These are phyloP conservation scores for Diuraphis noxia DNA, from an alignment of 1,140 invertebrate species.

Conservation along the genomic window DNA sequence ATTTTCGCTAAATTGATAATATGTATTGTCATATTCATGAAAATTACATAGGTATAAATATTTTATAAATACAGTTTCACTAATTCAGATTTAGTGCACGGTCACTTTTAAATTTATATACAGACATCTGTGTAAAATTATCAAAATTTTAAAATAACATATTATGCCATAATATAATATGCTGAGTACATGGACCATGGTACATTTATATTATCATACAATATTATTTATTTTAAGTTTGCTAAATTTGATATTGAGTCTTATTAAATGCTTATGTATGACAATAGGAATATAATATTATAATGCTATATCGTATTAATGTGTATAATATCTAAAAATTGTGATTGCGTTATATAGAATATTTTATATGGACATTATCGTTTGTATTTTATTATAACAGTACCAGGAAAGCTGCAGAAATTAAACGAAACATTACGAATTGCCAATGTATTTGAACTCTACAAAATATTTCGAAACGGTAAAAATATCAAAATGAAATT, in stretches of 20 bases:
- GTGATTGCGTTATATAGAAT: background rate
- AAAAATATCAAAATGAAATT: background rate
- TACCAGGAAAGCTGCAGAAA: constrained; percentile 8
- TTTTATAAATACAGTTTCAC: background rate
- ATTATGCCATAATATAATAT: background rate
- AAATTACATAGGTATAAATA: background rate
- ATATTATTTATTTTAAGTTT: background rate
- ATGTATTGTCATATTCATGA: background rate
- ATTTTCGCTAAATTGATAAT: background rate
- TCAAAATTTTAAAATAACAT: background rate
- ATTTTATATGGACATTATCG: background rate
- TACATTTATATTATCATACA: too few relatives aligned
- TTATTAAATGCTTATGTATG: background rate
- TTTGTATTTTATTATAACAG: constrained; percentile 32
- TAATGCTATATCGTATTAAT: background rate
- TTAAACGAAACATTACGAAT: constrained; percentile 32
- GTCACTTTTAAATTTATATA: background rate
- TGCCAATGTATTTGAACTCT: background rate
- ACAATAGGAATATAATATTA: background rate
- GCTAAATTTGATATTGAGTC: background rate
- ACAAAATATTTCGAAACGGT: background rate
- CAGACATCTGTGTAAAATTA: background rate
- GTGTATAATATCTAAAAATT: background rate
- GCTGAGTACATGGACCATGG: too few relatives aligned
- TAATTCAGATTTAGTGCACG: background rate